Percentiles rank a stretch among this genome's conserved stretches.
These are phyloP conservation scores for Tanytarsus gracilentus DNA, from an alignment of 2,888 invertebrate genomes.

Conservation along the genomic window DNA sequence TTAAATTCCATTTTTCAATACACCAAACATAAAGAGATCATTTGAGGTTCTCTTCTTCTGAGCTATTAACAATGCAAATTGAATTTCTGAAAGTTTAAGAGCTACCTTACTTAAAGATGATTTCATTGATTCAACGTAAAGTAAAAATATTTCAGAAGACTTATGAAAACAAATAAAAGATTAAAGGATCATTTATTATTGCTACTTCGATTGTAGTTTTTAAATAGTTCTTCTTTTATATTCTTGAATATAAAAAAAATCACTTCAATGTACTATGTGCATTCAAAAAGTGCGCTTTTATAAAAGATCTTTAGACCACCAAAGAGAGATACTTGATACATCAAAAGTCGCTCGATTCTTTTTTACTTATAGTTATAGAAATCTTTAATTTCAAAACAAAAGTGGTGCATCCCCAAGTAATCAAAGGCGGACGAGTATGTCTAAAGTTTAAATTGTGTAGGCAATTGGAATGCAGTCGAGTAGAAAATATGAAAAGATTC, in stretches of 20 bases:
- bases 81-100: background rate
- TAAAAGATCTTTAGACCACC: too few relatives aligned
- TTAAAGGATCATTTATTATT: slow-evolving; percentile 5
- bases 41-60: background rate
- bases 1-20: background rate
- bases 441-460: background rate
- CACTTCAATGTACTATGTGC: too few relatives aligned
- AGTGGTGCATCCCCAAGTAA: too few relatives aligned
- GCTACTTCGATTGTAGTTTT: background rate
- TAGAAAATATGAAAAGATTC: background rate
- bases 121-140: background rate
- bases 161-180: background rate
- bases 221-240: background rate
- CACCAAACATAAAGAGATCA: slow-evolving; percentile 5
- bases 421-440: background rate
- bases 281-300: too few relatives aligned
- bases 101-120: background rate
- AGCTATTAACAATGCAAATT: slow-evolving; percentile 1
- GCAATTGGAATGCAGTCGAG: slow-evolving; percentile 7
- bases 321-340: too few relatives aligned
- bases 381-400: too few relatives aligned
- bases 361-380: too few relatives aligned
- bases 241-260: too few relatives aligned
- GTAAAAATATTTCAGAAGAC: slow-evolving; percentile 2
- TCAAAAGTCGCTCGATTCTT: too few relatives aligned